Evolutionary conservation across 2,888 invertebrate genomes (phyloP), one percentile per base, ranked within the genome.

Genomic region (Harpalus rubripes): DNA sequence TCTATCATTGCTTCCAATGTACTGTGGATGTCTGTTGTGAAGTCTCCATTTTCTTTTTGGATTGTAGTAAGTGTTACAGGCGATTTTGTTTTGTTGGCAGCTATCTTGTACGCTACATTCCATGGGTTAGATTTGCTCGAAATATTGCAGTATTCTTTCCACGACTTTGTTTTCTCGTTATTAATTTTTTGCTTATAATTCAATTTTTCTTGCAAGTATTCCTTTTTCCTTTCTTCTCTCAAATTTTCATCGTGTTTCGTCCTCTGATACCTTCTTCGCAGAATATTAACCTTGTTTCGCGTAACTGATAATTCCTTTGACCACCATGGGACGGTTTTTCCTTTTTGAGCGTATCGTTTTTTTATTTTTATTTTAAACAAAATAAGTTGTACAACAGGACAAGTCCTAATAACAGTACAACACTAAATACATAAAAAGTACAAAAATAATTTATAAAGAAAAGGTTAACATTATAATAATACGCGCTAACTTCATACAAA

Each of bases 301-400:
- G 10, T 26, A 26, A n/a, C 26, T 26, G 65, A 18, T 32, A 65
- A 18, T 16, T 65, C 65, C 10, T 65, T 10, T 26, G 65, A 16
- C 65, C 26, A 65, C 65, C 26, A 26, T 26, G 26, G 65, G 10
- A 65, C 65, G 10, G 65, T 65, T 65, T 22, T 65, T 65, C 65
- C 65, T 65, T 65, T 32, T 2, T 58, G 58, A 12, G 41, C 7
- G 41, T 41, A 41, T 41, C 41, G 41, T 41, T 41, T 41, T 41
- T 7, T 7, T 41, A 7, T 15, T 58, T 6, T 7, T 12, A 58
- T 58, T 58, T 58, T 58, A 5, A 58, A 15, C n/a, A n/a, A n/a
- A n/a, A n/a, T n/a, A n/a, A n/a, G n/a, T n/a, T n/a, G n/a, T n/a
- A n/a, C n/a, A n/a, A n/a, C n/a, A n/a, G n/a, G n/a, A n/a, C n/a